Base-by-base conservation (phyloP, 2,113 vertebrate genomes). In the Pygathrix nemaeus region DNA sequence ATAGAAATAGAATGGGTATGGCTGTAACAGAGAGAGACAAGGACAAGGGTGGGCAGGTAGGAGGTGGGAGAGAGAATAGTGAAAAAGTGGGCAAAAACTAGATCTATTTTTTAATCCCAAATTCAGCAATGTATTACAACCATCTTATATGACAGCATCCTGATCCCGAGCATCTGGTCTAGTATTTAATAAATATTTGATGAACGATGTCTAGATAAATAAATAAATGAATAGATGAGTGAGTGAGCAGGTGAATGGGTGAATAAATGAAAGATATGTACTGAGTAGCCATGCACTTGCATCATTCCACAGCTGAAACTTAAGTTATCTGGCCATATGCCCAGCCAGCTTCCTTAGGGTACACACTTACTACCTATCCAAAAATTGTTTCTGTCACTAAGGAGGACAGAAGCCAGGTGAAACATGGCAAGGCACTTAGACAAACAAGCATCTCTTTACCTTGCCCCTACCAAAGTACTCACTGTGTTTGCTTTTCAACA, bases 31-130 rank as follows among this genome's bases (percentile, higher is more conserved):
- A 61, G 6, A 38, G 23, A 43, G 38, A 32, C 14, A 87, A 11
- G 4, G 4, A 30, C 2, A 25, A 50, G 7, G 10, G 3, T 32
- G 13, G 3, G 35, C 3, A 30, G 52, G 27, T 4, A 30, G 16
- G 27, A 23, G 50, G 27, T 64, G 61, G 30, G 48, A 2, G 55
- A 64, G 23, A 50, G 55, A 17, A 18, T 10, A 8, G 7, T 73
- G 25, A 52, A 50, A 50, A 32, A 12, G 20, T 20, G 13, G 27
- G 23, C 66, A 45, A 70, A 83, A 0, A 45, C 30, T n/a, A 55
- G 6, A 45, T 21, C 30, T 43, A 21, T 16, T 66, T 61, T 76
- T 43, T 27, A 55, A 55, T n/a, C 20, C 27, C 30, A 55, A 66
- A 94, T 21, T 6, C 30, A 64, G 45, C 38, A 8, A 66, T 27